Evolutionary conservation across 92 coral and sea anemone species (phyloP).

Genomic region (Isaurus tuberculatus): DNA sequence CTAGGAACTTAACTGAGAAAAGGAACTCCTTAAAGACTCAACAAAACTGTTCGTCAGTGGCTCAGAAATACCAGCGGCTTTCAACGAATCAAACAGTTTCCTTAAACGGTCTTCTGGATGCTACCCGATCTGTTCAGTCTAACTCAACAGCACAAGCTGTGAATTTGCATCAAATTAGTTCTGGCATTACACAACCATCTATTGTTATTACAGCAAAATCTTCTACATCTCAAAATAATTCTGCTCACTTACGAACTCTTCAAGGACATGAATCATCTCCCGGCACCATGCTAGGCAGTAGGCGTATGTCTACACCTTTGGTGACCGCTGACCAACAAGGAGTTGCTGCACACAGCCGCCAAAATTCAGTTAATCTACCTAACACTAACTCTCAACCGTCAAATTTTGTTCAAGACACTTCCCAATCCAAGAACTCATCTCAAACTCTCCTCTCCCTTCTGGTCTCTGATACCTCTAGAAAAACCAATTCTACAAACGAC

Average conservation of each 20-base stretch:
- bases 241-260: background rate
- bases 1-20: background rate
- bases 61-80: background rate
- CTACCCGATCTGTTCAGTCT: background rate
- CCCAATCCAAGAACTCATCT: background rate
- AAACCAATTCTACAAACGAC: too few species aligned
- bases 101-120: background rate
- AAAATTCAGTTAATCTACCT: background rate
- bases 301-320: background rate
- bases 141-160: background rate
- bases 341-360: background rate
- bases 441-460: background rate
- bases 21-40: background rate
- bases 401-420: background rate
- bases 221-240: background rate
- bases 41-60: background rate
- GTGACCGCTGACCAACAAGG: conserved; percentile 2
- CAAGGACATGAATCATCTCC: background rate
- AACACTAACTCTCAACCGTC: background rate
- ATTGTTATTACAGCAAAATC: conserved; percentile 1
- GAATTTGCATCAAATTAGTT: background rate
- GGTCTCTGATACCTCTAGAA: background rate
- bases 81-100: background rate
- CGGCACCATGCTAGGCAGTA: background rate
- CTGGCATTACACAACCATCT: background rate